Base-by-base conservation (phyloP, 2,113 vertebrate species). In the Erythrolamprus reginae region DNA sequence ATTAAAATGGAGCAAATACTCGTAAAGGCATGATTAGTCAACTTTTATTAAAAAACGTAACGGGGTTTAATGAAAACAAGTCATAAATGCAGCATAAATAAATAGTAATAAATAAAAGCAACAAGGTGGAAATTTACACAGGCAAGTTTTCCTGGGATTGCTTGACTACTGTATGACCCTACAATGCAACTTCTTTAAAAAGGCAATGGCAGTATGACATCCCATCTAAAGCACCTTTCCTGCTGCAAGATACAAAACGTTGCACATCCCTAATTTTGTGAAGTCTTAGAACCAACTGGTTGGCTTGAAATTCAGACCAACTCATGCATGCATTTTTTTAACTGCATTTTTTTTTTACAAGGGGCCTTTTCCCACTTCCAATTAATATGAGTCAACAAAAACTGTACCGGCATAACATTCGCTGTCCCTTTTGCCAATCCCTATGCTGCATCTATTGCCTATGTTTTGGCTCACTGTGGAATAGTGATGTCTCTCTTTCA, bases 1-100 rank as follows among this genome's bases (percentile, higher is more conserved):
- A 28, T 61, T 87, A 56, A 83, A 83, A 19, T 10, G n/a, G 28
- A 89, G 12, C 21, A 15, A 51, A 38, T 13, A 50, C 33, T 3
- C 86, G 48, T 42, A 15, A 0, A 45, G n/a, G 47, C 23, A 70
- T 4, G 65, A 21, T 17, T 52, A 10, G n/a, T n/a, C 53, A 58
- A 38, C 48, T 86, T 70, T 28, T 21, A 28, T 86, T 10, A 45
- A 17, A 42, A 86, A 90, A 86, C 1, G 1, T 10, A 90, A 53
- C 4, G 17, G 45, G 12, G 12, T 84, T 70, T 24, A 47, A 50
- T 28, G 28, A 90, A 42, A 45, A 0, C 48, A 84, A 19, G 24
- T 93, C 19, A 38, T 5, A 51, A 45, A 55, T 61, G 50, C n/a
- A 91, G 65, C 42, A 3, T 88, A 45, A 91, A 84, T 42, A 93